phyloP scores from a whole-genome alignment of 2,888 invertebrate species.

The Nysson spinosus region DNA sequence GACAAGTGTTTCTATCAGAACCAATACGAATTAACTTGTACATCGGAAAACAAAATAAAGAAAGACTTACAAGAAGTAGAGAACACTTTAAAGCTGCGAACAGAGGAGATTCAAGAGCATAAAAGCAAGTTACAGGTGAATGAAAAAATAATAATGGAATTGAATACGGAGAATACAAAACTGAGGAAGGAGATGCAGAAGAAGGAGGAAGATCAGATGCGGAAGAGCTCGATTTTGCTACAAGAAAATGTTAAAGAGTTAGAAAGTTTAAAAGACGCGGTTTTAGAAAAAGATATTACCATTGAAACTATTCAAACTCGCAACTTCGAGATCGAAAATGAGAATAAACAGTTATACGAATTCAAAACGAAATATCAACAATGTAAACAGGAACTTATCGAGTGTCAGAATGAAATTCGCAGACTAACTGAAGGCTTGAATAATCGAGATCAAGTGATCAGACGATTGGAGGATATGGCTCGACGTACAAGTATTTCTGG shows the following conservation, averaged over 20 bases:
- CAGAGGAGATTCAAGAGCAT: conserved; percentile 79
- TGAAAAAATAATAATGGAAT: conserved; percentile 80
- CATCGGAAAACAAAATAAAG: conserved; percentile 79
- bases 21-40: conserved; percentile 79
- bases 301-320: conserved; percentile 68
- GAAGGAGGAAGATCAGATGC: conserved; percentile 79
- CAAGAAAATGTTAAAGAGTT: conserved; percentile 79
- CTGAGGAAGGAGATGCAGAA: conserved; percentile 80
- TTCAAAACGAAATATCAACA: conserved; percentile 78
- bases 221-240: conserved; percentile 79
- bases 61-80: conserved; percentile 81
- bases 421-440: conserved; percentile 68
- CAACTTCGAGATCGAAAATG: conserved; percentile 69
- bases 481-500: conserved; percentile 64
- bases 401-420: conserved; percentile 64
- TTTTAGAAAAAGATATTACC: conserved; percentile 67
- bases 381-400: conserved; percentile 58
- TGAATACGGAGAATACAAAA: conserved; percentile 80
- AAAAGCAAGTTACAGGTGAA: conserved; percentile 78
- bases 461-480: conserved; percentile 70
- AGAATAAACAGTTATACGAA: conserved; percentile 69
- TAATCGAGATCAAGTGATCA: conserved; percentile 68
- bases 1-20: conserved; percentile 81
- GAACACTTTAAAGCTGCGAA: conserved; percentile 75
- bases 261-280: conserved; percentile 77